Conservation (phyloP, 2,888 invertebrate genomes). For the Drosophila vallismaia region DNA sequence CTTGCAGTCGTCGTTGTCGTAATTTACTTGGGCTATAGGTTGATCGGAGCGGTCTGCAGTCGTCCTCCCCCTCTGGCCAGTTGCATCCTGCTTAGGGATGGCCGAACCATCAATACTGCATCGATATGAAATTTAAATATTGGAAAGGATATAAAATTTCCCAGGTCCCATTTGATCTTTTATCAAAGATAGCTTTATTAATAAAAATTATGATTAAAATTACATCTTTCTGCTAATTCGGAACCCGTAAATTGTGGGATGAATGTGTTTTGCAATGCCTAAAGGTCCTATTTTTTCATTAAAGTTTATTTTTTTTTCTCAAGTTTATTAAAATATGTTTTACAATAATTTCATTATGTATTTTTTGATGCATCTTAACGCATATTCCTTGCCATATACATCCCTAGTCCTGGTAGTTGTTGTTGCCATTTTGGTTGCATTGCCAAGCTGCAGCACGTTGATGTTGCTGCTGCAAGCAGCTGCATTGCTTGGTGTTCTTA, state of each 20-base stretch:
- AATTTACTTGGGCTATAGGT: conserved; percentile 80
- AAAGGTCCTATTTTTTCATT: too few species aligned
- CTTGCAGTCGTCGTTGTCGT: conserved; percentile 68
- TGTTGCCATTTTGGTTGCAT: conserved; percentile 62
- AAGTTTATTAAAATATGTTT: not conserved
- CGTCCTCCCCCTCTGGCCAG: conserved; percentile 1
- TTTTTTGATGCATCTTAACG: not conserved
- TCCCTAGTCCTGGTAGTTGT: conserved; percentile 31
- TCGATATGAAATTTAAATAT: not conserved
- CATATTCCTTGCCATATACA: not conserved
- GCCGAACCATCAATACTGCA: not conserved
- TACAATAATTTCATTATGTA: not conserved
- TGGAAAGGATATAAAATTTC: not conserved
- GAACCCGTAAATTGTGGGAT: too few species aligned
- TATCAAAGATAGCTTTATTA: too few species aligned
- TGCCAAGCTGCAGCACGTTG: conserved; percentile 36
- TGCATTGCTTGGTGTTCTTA: conserved; percentile 72
- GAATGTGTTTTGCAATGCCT: too few species aligned
- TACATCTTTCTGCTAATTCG: too few species aligned
- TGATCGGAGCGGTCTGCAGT: conserved; percentile 58
- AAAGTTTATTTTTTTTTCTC: not conserved
- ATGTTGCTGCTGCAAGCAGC: conserved; percentile 46
- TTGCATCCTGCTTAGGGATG: conserved; percentile 16
- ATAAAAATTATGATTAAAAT: too few species aligned
- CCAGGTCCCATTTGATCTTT: too few species aligned